phyloP scores from a whole-genome alignment of 2,888 invertebrate genomes.

The Zeuzera pyrina region DNA sequence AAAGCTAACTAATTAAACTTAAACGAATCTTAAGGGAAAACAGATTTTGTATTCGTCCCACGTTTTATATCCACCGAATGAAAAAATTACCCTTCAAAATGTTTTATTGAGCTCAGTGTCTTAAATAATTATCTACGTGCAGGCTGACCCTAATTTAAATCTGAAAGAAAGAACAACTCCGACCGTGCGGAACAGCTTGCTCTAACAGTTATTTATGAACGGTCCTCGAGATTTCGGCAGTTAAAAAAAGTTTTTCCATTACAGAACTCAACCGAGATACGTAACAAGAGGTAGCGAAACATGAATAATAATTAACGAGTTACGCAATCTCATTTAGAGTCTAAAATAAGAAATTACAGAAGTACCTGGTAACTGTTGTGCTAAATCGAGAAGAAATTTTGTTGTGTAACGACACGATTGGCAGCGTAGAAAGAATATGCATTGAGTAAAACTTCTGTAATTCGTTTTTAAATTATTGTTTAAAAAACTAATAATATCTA shows the following conservation, averaged over 20 bases:
- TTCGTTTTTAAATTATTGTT: too few relatives aligned
- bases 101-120: conserved; percentile 29
- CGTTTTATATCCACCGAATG: conserved; percentile 25
- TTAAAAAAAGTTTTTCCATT: conserved; percentile 68
- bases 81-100: conserved; percentile 27
- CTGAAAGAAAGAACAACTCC: conserved; percentile 34
- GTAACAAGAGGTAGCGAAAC: conserved; percentile 36
- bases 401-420: neutral
- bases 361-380: neutral
- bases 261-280: conserved; percentile 44
- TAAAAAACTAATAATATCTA: too few relatives aligned
- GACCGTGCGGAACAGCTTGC: conserved; percentile 69
- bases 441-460: too few relatives aligned
- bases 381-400: neutral
- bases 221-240: conserved; percentile 54
- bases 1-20: conserved; percentile 5
- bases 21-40: conserved; percentile 8
- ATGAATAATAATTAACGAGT: conserved; percentile 54
- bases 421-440: neutral
- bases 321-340: conserved; percentile 14
- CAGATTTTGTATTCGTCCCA: conserved; percentile 19
- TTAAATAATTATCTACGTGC: conserved; percentile 66
- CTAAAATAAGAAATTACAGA: conserved; percentile 2
- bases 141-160: conserved; percentile 46
- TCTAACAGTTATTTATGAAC: conserved; percentile 63